A percentile compares a stretch with the other conserved stretches of the same genome.
Conservation (phyloP, 2,797 vertebrate species). For the Anniella stebbinsi region DNA sequence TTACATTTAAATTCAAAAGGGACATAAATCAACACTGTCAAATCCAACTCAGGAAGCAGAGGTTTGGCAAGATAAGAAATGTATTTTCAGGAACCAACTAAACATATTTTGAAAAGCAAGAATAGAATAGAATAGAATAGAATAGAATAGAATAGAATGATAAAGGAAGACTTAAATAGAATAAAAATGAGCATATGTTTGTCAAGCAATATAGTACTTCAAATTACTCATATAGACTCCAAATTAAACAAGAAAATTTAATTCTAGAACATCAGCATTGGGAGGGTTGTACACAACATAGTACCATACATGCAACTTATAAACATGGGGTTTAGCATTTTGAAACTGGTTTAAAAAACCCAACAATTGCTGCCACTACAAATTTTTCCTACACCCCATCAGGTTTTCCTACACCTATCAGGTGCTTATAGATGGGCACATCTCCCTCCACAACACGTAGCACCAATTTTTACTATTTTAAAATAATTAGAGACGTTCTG, state of each 20-base stretch:
- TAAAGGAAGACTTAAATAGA: neutral
- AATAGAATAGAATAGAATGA: too few species aligned
- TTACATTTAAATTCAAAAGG: neutral
- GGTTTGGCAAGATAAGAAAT: neutral
- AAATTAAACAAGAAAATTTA: neutral
- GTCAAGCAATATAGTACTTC: neutral
- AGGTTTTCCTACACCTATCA: neutral
- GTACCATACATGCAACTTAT: neutral
- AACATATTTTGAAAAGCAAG: neutral
- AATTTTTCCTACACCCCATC: neutral
- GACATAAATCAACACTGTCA: slow-evolving; percentile 38
- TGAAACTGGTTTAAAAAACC: slow-evolving; percentile 1
- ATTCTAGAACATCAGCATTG: neutral
- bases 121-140: too few species aligned
- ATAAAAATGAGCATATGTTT: neutral
- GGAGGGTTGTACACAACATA: neutral
- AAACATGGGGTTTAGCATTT: neutral
- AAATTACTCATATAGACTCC: neutral
- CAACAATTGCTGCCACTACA: neutral
- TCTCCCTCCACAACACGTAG: too few species aligned
- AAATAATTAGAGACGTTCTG: neutral
- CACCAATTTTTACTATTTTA: neutral
- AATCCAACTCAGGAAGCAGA: slow-evolving; percentile 21
- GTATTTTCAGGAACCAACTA: fast-evolving
- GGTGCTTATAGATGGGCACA: too few species aligned